phyloP scores from a whole-genome alignment of 2,113 vertebrate species.

The Morone saxatilis region DNA sequence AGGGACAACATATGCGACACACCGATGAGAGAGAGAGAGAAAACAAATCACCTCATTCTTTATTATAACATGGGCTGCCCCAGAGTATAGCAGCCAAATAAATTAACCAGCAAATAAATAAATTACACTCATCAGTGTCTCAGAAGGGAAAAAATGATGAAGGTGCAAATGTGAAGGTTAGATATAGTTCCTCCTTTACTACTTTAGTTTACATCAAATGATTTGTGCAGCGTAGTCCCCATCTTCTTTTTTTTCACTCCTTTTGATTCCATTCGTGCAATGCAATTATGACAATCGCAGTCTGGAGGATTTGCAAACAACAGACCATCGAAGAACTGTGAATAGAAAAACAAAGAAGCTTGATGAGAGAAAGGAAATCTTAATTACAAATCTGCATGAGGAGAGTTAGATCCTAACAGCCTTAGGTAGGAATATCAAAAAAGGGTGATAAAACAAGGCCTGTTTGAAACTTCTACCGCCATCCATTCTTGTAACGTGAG shows the following conservation, averaged over 20 bases:
- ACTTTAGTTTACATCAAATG: constrained; percentile 64
- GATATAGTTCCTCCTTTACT: constrained; percentile 63
- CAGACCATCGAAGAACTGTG: constrained; percentile 52
- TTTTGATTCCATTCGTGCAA: constrained; percentile 69
- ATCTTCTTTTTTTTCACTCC: constrained; percentile 36
- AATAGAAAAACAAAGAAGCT: constrained; percentile 75
- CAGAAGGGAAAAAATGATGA: constrained; percentile 44
- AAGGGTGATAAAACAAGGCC: constrained; percentile 64
- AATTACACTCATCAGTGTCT: constrained; percentile 78
- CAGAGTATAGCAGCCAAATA: constrained; percentile 78
- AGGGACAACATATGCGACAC: constrained; percentile 70
- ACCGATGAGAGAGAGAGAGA: constrained; percentile 62
- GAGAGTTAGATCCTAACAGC: constrained; percentile 67
- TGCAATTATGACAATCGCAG: constrained; percentile 81
- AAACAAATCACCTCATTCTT: constrained; percentile 78
- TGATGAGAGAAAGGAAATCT: constrained; percentile 79
- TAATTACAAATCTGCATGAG: constrained; percentile 82
- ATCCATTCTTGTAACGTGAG: constrained; percentile 67
- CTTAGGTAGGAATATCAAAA: constrained; percentile 63
- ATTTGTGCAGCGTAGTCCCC: constrained; percentile 37
- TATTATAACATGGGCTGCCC: constrained; percentile 77
- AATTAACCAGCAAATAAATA: constrained; percentile 83
- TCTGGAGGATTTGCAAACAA: constrained; percentile 72
- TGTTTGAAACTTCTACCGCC: constrained; percentile 72
- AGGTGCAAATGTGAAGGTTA: constrained; percentile 58